Evolutionary conservation across 2,888 invertebrate genomes (phyloP).

Genomic region (Scaptodrosophila latifasciaeformis): DNA sequence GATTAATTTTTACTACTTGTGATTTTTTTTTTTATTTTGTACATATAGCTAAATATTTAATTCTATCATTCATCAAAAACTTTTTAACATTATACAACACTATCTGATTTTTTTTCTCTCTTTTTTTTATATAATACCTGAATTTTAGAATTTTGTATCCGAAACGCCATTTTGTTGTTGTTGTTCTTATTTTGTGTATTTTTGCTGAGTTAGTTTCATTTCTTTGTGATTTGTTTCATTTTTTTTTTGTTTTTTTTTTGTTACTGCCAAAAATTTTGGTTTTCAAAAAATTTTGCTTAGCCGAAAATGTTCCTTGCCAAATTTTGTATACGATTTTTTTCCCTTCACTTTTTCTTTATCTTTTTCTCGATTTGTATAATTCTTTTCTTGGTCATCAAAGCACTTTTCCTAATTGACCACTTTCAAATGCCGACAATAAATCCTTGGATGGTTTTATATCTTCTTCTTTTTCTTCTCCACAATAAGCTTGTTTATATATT

Average conservation of each 20-base stretch:
- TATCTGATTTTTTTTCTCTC: slow-evolving; percentile 46
- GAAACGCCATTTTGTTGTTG: slow-evolving; percentile 65
- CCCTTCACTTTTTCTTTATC: slow-evolving; percentile 18
- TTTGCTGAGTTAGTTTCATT: slow-evolving; percentile 19
- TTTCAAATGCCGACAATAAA: slow-evolving; percentile 36
- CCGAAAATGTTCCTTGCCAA: slow-evolving; percentile 51
- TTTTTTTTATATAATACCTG: slow-evolving; percentile 65
- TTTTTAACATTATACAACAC: slow-evolving; percentile 65
- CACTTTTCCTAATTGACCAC: slow-evolving; percentile 54
- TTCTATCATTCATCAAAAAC: slow-evolving; percentile 45
- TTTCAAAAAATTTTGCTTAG: slow-evolving; percentile 38
- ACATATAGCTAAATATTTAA: slow-evolving; percentile 52
- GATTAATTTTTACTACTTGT: slow-evolving; percentile 29
- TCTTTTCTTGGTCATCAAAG: slow-evolving; percentile 25
- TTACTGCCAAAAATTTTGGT: slow-evolving; percentile 16
- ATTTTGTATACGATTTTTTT: slow-evolving; percentile 35
- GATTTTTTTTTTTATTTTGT: slow-evolving; percentile 27
- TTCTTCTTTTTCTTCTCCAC: not conserved
- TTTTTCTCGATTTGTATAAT: slow-evolving; percentile 18
- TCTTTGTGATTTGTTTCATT: slow-evolving; percentile 32
- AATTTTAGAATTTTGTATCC: slow-evolving; percentile 75
- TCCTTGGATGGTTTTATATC: slow-evolving; percentile 20
- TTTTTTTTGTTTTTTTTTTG: slow-evolving; percentile 28
- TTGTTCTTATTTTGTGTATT: slow-evolving; percentile 33
- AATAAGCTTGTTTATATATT: not conserved